Conservation (phyloP, 2,113 vertebrate genomes). For the Meleagris gallopavo region DNA sequence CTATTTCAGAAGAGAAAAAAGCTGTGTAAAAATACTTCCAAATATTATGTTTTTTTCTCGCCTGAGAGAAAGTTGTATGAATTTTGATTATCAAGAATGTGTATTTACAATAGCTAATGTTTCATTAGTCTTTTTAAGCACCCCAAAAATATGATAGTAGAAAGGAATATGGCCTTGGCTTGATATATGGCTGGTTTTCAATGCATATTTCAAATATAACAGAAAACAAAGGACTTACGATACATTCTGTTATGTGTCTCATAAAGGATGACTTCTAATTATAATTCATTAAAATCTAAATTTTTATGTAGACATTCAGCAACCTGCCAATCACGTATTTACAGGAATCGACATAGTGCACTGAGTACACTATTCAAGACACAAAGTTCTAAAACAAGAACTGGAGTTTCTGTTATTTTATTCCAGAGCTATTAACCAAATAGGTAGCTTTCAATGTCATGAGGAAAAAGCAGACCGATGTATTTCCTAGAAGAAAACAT, state of each 20-base stretch:
- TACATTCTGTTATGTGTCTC: neutral
- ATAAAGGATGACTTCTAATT: slow-evolving; percentile 29
- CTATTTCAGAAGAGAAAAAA: neutral
- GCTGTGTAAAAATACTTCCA: neutral
- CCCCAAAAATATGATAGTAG: slow-evolving; percentile 22
- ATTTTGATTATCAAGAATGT: slow-evolving; percentile 18
- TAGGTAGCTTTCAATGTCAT: slow-evolving; percentile 12
- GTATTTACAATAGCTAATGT: neutral
- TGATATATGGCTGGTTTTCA: slow-evolving; percentile 32
- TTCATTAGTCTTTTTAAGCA: slow-evolving; percentile 18
- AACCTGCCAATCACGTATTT: slow-evolving; percentile 31
- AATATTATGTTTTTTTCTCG: neutral
- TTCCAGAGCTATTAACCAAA: neutral
- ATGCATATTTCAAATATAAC: slow-evolving; percentile 17
- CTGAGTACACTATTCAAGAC: neutral
- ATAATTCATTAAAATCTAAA: slow-evolving; percentile 10
- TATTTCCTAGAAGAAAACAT: neutral
- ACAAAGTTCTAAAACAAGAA: neutral
- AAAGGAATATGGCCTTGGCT: slow-evolving; percentile 10
- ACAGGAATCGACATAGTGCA: neutral
- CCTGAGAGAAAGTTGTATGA: neutral
- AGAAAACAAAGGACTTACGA: slow-evolving; percentile 26
- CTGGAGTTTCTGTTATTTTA: neutral
- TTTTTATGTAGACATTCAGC: slow-evolving; percentile 6
- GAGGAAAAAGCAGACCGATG: neutral